These are phyloP conservation scores for Graptemys geographica DNA, from an alignment of 2,797 vertebrate genomes.

Conservation along the genomic window DNA sequence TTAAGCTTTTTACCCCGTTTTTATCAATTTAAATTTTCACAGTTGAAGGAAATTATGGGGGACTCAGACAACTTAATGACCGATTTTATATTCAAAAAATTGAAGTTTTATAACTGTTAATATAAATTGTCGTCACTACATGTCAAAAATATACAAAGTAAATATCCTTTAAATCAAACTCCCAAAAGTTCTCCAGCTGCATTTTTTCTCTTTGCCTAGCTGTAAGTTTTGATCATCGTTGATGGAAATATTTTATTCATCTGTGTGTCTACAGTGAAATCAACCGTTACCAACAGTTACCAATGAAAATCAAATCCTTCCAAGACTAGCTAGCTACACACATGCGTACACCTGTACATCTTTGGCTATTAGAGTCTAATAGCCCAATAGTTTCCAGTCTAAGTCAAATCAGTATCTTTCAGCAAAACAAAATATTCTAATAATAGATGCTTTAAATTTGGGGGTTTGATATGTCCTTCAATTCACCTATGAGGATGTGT, in stretches of 20 bases:
- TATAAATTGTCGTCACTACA: not conserved
- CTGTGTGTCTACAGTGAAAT: not conserved
- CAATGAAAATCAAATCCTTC: not conserved
- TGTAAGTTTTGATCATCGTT: not conserved
- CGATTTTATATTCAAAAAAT: not conserved
- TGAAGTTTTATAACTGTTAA: not conserved
- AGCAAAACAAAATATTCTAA: not conserved
- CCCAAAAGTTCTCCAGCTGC: not conserved
- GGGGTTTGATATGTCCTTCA: not conserved
- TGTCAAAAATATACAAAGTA: not conserved
- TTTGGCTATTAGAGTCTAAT: rapidly evolving
- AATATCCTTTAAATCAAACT: not conserved
- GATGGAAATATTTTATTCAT: not conserved
- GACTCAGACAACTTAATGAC: not conserved
- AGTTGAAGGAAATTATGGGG: not conserved
- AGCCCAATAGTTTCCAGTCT: not conserved
- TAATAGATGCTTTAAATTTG: not conserved
- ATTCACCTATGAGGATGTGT: not conserved
- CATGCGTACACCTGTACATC: rapidly evolving
- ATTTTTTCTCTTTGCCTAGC: not conserved
- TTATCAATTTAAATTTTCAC: not conserved
- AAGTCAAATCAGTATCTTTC: not conserved
- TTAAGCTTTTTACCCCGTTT: not conserved
- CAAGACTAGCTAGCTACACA: not conserved
- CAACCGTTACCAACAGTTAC: not conserved